Evolutionary conservation across 1,140 invertebrate species (phyloP).

Genomic region (Monochamus saltuarius): DNA sequence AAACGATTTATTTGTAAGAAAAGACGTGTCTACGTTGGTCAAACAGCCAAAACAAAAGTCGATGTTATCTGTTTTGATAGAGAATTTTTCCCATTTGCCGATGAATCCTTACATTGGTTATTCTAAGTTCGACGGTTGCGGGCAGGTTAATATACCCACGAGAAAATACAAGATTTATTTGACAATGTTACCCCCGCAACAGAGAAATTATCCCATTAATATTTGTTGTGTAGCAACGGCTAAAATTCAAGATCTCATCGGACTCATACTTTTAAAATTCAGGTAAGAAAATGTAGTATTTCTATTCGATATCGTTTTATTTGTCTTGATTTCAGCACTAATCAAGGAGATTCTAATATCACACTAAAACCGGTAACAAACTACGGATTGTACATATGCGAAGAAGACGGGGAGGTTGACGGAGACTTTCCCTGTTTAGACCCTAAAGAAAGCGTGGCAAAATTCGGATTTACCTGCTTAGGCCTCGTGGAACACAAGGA

Average conservation of each 20-base stretch:
- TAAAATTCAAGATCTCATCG: constrained; percentile 90
- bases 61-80: constrained; percentile 69
- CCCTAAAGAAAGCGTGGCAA: constrained; percentile 80
- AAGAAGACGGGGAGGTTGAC: constrained; percentile 96
- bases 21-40: constrained; percentile 45
- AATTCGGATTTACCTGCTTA: constrained; percentile 88
- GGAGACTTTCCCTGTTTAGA: constrained; percentile 91
- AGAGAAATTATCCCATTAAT: constrained; percentile 80
- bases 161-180: constrained; percentile 85
- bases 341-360: constrained; percentile 58
- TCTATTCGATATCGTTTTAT: neutral
- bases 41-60: constrained; percentile 54
- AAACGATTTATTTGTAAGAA: constrained; percentile 67
- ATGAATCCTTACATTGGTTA: constrained; percentile 87
- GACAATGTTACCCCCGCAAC: constrained; percentile 77
- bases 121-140: constrained; percentile 88
- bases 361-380: constrained; percentile 60
- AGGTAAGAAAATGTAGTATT: constrained; percentile 54
- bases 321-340: constrained; percentile 52
- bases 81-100: constrained; percentile 71
- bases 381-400: constrained; percentile 89
- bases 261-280: constrained; percentile 86
- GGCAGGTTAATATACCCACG: constrained; percentile 72
- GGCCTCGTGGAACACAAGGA: constrained; percentile 50
- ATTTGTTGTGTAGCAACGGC: constrained; percentile 79